A percentile compares a stretch with the other conserved stretches of the same genome.
phyloP scores from a whole-genome alignment of 1,140 invertebrate species.

The Panagrolaimus sp. region DNA sequence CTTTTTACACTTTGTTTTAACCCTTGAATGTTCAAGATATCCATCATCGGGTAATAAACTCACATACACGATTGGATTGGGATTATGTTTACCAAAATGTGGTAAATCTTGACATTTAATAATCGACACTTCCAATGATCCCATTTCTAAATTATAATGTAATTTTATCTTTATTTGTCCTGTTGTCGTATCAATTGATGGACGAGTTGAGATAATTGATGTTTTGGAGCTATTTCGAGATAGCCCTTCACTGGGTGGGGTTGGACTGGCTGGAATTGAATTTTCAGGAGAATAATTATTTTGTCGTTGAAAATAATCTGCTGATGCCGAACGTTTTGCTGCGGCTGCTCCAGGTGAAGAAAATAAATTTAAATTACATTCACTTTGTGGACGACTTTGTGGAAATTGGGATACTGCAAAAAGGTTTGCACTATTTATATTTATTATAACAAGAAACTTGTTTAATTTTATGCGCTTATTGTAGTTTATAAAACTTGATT shows the following conservation, averaged over 20 bases:
- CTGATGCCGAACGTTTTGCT: background rate
- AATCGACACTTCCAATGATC: background rate
- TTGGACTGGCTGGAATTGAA: background rate
- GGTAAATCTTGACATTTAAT: conserved; percentile 10
- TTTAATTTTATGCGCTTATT: too few species aligned
- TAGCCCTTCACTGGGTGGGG: background rate
- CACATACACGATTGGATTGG: conserved; percentile 4
- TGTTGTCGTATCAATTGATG: background rate
- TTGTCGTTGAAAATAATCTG: background rate
- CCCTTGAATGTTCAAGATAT: background rate
- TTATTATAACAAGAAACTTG: too few species aligned
- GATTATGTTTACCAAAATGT: conserved; percentile 7
- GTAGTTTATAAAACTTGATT: too few species aligned
- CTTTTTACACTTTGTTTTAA: background rate
- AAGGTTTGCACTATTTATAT: too few species aligned
- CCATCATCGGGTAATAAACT: conserved; percentile 8
- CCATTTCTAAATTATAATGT: conserved; percentile 11
- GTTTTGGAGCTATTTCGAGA: background rate
- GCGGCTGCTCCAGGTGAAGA: background rate
- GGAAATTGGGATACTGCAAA: background rate
- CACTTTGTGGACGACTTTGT: background rate
- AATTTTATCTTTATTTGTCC: conserved; percentile 1
- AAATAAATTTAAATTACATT: background rate
- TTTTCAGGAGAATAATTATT: background rate
- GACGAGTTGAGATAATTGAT: background rate